Base-by-base conservation (phyloP, 1,140 invertebrate genomes). In the Archegozetes longisetosus region DNA sequence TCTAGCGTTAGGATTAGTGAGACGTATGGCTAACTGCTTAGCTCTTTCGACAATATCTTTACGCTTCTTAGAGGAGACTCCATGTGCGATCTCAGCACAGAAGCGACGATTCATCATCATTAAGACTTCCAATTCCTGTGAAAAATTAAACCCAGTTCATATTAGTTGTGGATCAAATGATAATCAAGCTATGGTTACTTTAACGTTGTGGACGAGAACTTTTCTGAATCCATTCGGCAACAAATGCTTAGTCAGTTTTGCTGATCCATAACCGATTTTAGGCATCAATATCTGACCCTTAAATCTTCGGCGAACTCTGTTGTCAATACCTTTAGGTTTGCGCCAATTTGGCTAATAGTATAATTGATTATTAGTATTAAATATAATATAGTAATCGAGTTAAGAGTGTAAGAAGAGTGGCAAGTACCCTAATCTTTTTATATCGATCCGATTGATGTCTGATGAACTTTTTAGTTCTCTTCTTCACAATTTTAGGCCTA, bases 241-340 rank as follows among this genome's bases (percentile, higher is more conserved):
- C 83, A 98, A 88, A 72, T 98, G 91, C 72, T 83, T 84, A 46
- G 91, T 95, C 68, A 85, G 87, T 70, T 88, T 86, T 71, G 85
- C 87, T 64, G 89, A 90, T 69, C 96, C 94, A 75, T 97, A 98
- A 84, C 95, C 96, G 77, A 99, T 96, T 70, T 86, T 94, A 49
- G 96, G 96, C 95, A 99, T 98, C 75, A 90, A 77, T 71, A 86
- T 93, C 72, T 97, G 91, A 25, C 96, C 96, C 83, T 98, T 98
- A 78, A 98, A 99, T 65, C 92, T 81, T 70, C 95, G 84, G 66
- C 96, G 82, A 12, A 98, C 94, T 78, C 94, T 83, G 82, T 98
- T 99, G 76, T 99, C 96, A 79, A 99, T 99, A 94, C 96, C 90
- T 72, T 89, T 89, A 0, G 89, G 89, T 76, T 89, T 92, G 66